phyloP scores from a whole-genome alignment of 2,888 invertebrate genomes.

The Drosophila hamatofila region DNA sequence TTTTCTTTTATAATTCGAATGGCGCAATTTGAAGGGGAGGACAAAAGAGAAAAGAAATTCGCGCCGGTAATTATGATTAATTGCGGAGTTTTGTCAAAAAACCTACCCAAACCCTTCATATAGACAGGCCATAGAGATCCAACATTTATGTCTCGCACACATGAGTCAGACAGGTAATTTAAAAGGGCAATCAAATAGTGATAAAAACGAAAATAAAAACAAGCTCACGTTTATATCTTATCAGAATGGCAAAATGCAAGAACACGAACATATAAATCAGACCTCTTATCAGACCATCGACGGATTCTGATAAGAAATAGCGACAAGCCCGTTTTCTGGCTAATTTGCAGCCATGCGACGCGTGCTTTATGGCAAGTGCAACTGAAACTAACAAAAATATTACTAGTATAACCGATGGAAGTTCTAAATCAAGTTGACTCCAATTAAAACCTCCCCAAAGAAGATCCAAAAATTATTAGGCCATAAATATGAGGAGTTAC shows the following conservation, averaged over 20 bases:
- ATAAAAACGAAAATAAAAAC: conserved; percentile 5
- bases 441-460: conserved; percentile 39
- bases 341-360: conserved; percentile 31
- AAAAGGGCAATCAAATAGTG: conserved; percentile 5
- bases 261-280: conserved; percentile 59
- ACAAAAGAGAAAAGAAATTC: conserved; percentile 37
- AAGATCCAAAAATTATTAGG: conserved; percentile 64
- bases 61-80: conserved; percentile 63
- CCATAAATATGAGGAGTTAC: conserved; percentile 69
- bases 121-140: not conserved
- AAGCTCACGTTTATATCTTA: conserved; percentile 55
- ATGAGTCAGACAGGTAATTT: conserved; percentile 47
- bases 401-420: conserved; percentile 1
- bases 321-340: conserved; percentile 34
- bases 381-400: conserved; percentile 26
- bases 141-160: not conserved
- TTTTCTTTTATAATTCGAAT: conserved; percentile 22
- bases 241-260: conserved; percentile 48
- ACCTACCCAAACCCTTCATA: not conserved
- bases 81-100: conserved; percentile 31
- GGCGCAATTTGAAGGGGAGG: conserved; percentile 39
- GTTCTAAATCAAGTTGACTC: conserved; percentile 51
- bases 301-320: conserved; percentile 38
- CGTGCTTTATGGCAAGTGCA: conserved; percentile 34
- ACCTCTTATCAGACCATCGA: conserved; percentile 44